Conservation (phyloP, 2,888 invertebrate genomes). For the Onchidella celtica region DNA sequence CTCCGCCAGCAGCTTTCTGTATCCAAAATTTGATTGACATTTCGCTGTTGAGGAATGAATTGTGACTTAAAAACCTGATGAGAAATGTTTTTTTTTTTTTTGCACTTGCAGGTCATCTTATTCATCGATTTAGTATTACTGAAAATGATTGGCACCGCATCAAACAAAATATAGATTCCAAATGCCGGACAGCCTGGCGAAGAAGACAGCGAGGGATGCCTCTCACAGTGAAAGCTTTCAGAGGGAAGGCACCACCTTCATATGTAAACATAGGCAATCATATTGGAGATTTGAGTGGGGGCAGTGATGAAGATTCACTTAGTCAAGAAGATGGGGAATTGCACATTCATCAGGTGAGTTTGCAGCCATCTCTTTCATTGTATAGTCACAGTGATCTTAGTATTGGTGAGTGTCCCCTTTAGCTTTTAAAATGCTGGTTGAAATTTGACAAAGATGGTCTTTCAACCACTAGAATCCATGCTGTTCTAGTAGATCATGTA, state of each 20-base stretch:
- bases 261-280: constrained; percentile 58
- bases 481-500: no score
- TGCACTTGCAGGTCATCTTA: constrained; percentile 81
- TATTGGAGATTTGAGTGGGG: constrained; percentile 56
- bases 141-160: constrained; percentile 82
- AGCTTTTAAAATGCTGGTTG: constrained; percentile 34
- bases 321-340: constrained; percentile 68
- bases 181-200: constrained; percentile 82
- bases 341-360: constrained; percentile 67
- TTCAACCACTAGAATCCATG: no score
- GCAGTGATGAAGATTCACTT: constrained; percentile 71
- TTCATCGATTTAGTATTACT: constrained; percentile 81
- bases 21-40: no score
- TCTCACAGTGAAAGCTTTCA: constrained; percentile 77
- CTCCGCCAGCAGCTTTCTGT: no score
- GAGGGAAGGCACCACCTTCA: constrained; percentile 72
- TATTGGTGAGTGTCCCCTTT: no score
- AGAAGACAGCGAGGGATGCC: constrained; percentile 76
- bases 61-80: no score
- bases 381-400: no score
- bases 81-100: no score
- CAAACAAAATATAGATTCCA: constrained; percentile 83
- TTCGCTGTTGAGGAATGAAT: no score
- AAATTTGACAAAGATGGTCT: no score
- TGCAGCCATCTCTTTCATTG: no score